Base-by-base conservation (phyloP, 2,888 invertebrate species). In the Drosophila setosimentum region DNA sequence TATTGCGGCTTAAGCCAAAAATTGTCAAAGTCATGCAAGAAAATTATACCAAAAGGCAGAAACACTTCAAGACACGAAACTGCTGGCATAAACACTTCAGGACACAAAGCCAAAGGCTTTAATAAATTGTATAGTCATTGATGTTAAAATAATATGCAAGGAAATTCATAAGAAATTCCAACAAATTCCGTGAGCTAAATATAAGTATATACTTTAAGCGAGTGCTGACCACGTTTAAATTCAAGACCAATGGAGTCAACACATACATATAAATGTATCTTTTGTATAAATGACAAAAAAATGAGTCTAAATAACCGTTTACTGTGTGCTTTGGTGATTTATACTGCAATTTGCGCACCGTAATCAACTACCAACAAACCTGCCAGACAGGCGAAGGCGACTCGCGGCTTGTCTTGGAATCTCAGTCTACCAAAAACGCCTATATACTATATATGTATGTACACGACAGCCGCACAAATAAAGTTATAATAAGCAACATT, bases 341-440 rank as follows among this genome's bases (percentile, higher is more conserved):
- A 87, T 87, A 76, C 72, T 51, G 76, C 79, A 90, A 89, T 89
- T 87, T 87, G 73, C 60, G 53, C 83, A 86, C 77, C 71, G 83
- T 80, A 89, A 86, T 86, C 77, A 74, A 74, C 69, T 66, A 67
- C 40, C 63, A 67, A 54, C 29, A 54, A 58, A 35, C 33, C 45
- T 51, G 42, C 42, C 50, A 58, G 37, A 27, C 48, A 45, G 51
- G 49, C 69, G 29, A 33, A 24, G 54, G n/a, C 32, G 45, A 62
- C 48, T 45, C 59, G 37, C 30, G 11, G 29, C n/a, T 55, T 55
- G 37, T 49, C 27, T 49, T 13, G 18, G 10, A 45, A 33, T 48
- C 49, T n/a, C 30, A 30, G 48, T 33, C 62, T 16, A 42, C 53
- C 55, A 59, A 68, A 69, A 65, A 82, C 62, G 60, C 27, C 45